phyloP scores from a whole-genome alignment of 2,797 vertebrate species.

The Spheniscus humboldti region DNA sequence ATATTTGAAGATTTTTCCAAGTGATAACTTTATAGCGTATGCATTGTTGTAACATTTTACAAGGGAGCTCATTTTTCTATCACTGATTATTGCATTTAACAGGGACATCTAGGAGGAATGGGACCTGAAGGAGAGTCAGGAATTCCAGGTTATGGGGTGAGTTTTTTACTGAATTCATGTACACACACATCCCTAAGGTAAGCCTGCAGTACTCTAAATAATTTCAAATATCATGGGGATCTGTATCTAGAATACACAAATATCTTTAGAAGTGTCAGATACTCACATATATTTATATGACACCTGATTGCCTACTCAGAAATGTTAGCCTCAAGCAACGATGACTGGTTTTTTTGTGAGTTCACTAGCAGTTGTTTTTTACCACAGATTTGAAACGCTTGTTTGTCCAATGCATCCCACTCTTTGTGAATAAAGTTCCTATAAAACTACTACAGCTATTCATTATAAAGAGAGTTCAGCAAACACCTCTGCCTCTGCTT shows the following conservation, averaged over 20 bases:
- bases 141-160: conserved; percentile 88
- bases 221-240: neutral
- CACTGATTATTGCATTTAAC: conserved; percentile 48
- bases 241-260: neutral
- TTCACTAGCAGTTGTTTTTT: neutral
- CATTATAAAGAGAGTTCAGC: neutral
- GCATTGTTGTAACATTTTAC: neutral
- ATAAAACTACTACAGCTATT: neutral
- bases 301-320: neutral
- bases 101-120: conserved; percentile 88
- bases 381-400: neutral
- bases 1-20: neutral
- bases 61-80: conserved; percentile 4
- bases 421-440: neutral
- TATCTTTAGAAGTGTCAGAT: neutral
- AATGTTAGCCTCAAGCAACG: neutral
- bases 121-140: conserved; percentile 87
- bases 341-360: neutral
- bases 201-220: neutral
- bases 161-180: conserved; percentile 26
- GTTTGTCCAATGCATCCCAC: neutral
- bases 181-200: neutral
- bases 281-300: neutral
- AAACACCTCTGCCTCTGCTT: neutral
- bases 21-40: neutral